Percentiles rank a stretch among this genome's conserved stretches.
Evolutionary conservation across 2,888 invertebrate species (phyloP).

Genomic region (Nymphalis urticae): DNA sequence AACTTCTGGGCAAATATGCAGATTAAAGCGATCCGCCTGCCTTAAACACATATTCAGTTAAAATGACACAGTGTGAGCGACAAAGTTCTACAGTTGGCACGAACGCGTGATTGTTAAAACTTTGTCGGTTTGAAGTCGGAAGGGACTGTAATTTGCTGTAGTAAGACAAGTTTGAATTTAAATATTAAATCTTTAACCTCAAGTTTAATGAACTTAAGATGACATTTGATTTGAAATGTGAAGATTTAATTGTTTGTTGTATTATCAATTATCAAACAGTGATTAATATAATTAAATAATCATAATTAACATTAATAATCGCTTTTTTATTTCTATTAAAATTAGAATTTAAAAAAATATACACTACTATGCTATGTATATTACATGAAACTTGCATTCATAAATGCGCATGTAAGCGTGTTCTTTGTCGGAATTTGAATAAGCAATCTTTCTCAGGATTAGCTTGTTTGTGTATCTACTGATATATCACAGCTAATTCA

Average conservation of each 20-base stretch:
- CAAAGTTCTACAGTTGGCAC: conserved; percentile 50
- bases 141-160: conserved; percentile 21
- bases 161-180: conserved; percentile 17
- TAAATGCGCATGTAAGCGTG: too few species aligned
- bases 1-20: conserved; percentile 33
- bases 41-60: conserved; percentile 49
- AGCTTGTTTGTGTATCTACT: too few species aligned
- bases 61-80: conserved; percentile 55
- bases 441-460: too few species aligned
- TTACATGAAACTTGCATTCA: too few species aligned
- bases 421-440: too few species aligned
- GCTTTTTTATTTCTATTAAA: too few species aligned
- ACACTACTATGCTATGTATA: too few species aligned
- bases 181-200: conserved; percentile 1
- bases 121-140: conserved; percentile 36
- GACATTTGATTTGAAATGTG: background rate
- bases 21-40: conserved; percentile 27
- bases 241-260: background rate
- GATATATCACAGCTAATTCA: too few species aligned
- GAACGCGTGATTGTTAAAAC: conserved; percentile 61
- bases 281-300: background rate
- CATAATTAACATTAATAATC: too few species aligned
- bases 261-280: background rate
- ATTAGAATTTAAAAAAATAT: too few species aligned
- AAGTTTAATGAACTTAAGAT: background rate